Evolutionary conservation across 2,113 vertebrate genomes (phyloP), one percentile per base, ranked within the genome.

Genomic region (Macquaria ambigua): DNA sequence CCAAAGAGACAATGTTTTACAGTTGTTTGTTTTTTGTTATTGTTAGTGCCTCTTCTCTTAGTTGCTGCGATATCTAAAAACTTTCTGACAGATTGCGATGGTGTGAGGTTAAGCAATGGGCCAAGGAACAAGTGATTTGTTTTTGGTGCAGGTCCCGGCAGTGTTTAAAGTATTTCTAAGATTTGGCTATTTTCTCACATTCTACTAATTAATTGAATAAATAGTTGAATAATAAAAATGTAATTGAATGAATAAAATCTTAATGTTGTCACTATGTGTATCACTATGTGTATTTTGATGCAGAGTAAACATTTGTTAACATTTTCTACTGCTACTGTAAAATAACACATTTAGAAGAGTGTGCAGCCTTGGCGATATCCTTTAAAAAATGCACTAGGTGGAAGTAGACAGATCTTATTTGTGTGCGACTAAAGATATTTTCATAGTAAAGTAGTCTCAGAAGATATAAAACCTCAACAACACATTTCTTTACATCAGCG

Each of bases 381-480:
- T 63, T 79, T 68, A 62, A 74, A 4, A 75, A 82, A 63, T 31
- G 16, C 46, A 69, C 11, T 16, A 43, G 0, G 14, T 34, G 5
- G 5, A 41, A 48, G 7, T 5, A 18, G 11, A 7, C 34, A 21
- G 8, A 28, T 75, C 15, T 46, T 92, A 92, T 94, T 96, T 95
- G 91, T 94, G 93, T 25, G 55, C 41, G 25, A 41, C 41, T 20
- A 25, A 74, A 71, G 37, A 43, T 18, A 23, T 34, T 77, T 63
- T 72, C 90, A 94, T 88, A 86, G 91, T 89, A 89, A 93, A 92
- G 89, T 93, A 88, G 93, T 95, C 86, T 75, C 14, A 55, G 16
- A 83, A 78, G 20, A 79, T 66, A 56, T 64, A 81, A 56, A 81
- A 89, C 15, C 74, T 56, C 8, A 61, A 23, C 58, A 74, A 87